Conservation (phyloP, 2,888 invertebrate species). For the Anticlea derivata region DNA sequence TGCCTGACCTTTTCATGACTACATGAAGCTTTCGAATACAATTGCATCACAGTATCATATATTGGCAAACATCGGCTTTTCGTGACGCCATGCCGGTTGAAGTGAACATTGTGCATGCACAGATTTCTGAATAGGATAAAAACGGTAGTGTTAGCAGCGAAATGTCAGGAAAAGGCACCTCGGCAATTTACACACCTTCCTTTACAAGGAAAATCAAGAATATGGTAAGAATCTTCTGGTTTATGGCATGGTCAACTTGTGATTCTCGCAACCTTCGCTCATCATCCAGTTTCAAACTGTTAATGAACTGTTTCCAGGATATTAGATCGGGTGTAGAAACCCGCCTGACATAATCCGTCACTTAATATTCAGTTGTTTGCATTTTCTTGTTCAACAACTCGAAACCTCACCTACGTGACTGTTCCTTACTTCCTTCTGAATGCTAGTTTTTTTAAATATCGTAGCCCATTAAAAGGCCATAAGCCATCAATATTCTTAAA, state of each 20-base stretch:
- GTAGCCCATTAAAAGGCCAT: too few species aligned
- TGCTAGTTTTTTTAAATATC: conserved; percentile 12
- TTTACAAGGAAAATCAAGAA: conserved; percentile 32
- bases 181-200: conserved; percentile 32
- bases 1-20: conserved; percentile 18
- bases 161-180: conserved; percentile 32
- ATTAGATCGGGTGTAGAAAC: conserved; percentile 9
- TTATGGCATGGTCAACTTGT: conserved; percentile 22
- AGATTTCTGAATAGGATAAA: conserved; percentile 15
- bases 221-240: conserved; percentile 24
- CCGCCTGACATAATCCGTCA: conserved; percentile 15
- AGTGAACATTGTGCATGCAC: conserved; percentile 7
- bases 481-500: too few species aligned
- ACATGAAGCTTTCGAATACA: conserved; percentile 18
- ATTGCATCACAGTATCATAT: conserved; percentile 20
- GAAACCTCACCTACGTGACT: conserved; percentile 15
- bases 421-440: conserved; percentile 3
- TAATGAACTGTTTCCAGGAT: conserved; percentile 12
- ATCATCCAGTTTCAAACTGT: conserved; percentile 7
- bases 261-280: conserved; percentile 16
- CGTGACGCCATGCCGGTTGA: conserved; percentile 15
- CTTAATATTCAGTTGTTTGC: conserved; percentile 21
- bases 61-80: conserved; percentile 14
- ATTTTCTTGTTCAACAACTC: conserved; percentile 16
- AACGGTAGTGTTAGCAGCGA: conserved; percentile 19